Percentiles rank a stretch among this genome's conserved stretches.
Evolutionary conservation across 2,113 vertebrate species (phyloP).

Genomic region (Ctenomys sociabilis): DNA sequence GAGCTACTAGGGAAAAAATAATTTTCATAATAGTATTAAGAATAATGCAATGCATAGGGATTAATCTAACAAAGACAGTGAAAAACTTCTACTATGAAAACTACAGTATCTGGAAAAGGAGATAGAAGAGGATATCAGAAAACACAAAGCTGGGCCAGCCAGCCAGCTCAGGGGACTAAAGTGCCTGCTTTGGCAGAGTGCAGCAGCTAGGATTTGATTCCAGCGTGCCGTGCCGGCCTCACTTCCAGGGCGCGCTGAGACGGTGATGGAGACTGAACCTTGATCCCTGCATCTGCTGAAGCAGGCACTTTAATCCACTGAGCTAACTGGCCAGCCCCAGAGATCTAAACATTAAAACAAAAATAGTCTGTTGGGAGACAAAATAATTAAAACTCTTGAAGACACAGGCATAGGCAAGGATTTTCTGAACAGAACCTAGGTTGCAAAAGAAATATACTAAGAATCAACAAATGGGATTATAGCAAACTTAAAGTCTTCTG

Average conservation of each 20-base stretch:
- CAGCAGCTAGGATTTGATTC: too few relatives aligned
- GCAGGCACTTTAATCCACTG: too few relatives aligned
- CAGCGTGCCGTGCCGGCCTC: too few relatives aligned
- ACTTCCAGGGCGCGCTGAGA: too few relatives aligned
- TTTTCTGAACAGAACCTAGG: not conserved
- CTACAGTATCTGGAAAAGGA: not conserved
- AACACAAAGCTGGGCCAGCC: too few relatives aligned
- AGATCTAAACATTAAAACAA: not conserved
- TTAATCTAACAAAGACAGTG: not conserved
- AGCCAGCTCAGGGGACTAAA: too few relatives aligned
- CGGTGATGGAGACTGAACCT: too few relatives aligned
- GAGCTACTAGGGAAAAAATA: not conserved
- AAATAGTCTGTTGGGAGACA: not conserved
- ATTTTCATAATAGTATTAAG: not conserved
- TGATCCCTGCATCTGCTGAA: too few relatives aligned
- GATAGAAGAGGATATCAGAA: not conserved
- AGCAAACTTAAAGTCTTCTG: not conserved
- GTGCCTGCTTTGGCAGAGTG: too few relatives aligned
- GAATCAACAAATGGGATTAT: not conserved
- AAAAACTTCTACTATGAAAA: not conserved
- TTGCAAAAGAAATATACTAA: not conserved
- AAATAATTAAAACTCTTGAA: not conserved
- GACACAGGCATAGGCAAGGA: not conserved
- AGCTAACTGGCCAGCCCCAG: too few relatives aligned
- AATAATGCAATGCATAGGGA: not conserved